Conservation (phyloP, 1,140 invertebrate genomes). For the Cephus cinctus region DNA sequence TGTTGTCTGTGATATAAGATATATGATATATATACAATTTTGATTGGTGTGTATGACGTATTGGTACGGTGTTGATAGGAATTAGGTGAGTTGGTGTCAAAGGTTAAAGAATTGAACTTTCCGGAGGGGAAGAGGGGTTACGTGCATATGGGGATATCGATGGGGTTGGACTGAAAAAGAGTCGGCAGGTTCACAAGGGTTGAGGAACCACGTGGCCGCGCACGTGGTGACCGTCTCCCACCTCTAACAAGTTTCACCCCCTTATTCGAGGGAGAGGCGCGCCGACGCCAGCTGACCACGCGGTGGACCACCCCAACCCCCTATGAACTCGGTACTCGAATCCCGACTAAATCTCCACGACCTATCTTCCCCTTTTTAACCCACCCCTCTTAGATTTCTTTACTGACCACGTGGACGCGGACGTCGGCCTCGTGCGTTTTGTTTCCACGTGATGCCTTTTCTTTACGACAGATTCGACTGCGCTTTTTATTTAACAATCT, state of each 20-base stretch:
- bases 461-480: no score
- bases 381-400: slow-evolving; percentile 20
- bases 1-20: no score
- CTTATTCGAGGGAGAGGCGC: slow-evolving; percentile 18
- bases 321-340: no score
- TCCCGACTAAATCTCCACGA: slow-evolving; percentile 33
- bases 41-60: no score
- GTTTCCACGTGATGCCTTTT: no score
- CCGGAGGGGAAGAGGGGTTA: not conserved
- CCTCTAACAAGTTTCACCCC: slow-evolving; percentile 25
- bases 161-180: not conserved
- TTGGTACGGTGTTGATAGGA: no score
- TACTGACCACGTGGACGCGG: slow-evolving; percentile 22
- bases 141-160: not conserved
- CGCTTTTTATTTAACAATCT: no score
- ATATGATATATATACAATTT: no score
- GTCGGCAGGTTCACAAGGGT: not conserved
- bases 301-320: slow-evolving; percentile 45
- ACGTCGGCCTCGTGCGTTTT: not conserved
- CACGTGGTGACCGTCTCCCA: slow-evolving; percentile 44
- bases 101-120: not conserved
- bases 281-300: slow-evolving; percentile 51
- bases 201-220: slow-evolving; percentile 45
- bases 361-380: slow-evolving; percentile 15
- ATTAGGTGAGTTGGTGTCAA: no score